Conservation (phyloP, 2,113 vertebrate species). For the Centropus bengalensis region DNA sequence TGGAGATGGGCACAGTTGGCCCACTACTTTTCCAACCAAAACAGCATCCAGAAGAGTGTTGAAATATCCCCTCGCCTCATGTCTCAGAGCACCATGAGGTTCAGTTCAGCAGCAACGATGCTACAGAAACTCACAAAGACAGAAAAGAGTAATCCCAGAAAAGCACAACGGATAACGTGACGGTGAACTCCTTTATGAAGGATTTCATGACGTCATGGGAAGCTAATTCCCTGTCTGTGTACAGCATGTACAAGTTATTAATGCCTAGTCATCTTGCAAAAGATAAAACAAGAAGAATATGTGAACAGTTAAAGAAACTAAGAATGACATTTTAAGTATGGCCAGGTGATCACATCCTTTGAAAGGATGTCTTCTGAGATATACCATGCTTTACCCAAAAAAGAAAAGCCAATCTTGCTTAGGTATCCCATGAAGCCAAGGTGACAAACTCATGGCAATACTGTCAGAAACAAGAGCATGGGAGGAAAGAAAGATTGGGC, state of each 20-base stretch:
- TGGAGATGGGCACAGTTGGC: background rate
- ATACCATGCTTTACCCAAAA: background rate
- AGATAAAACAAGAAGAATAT: background rate
- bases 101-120: background rate
- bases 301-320: background rate
- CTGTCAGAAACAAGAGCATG: background rate
- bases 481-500: background rate
- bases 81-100: rapidly evolving
- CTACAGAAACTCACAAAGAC: background rate
- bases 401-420: background rate
- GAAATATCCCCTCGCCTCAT: background rate
- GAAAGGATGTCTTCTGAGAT: background rate
- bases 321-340: background rate
- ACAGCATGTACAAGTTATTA: background rate
- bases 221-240: background rate
- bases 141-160: background rate
- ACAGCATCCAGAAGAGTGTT: background rate
- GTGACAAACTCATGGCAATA: background rate
- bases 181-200: background rate
- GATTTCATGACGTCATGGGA: background rate
- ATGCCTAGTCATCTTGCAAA: background rate
- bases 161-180: background rate
- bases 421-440: background rate
- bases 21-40: background rate
- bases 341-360: background rate